A percentile compares a stretch with the other conserved stretches of the same genome.
These are phyloP conservation scores for Brotula barbata DNA, from an alignment of 2,797 vertebrate genomes.

Conservation along the genomic window DNA sequence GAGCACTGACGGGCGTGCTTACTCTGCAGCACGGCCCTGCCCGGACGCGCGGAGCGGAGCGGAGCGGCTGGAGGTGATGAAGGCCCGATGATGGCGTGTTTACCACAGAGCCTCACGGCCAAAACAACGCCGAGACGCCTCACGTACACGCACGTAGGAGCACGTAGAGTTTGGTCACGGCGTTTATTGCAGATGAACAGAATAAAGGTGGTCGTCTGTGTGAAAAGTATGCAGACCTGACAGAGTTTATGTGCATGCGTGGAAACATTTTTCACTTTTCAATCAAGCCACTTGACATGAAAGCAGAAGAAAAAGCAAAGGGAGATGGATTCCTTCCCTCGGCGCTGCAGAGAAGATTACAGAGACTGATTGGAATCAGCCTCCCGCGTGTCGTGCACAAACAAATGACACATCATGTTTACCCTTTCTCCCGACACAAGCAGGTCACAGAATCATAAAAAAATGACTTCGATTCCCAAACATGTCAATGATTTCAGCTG, in stretches of 20 bases:
- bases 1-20: conserved; percentile 36
- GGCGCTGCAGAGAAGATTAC: conserved; percentile 34
- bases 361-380: conserved; percentile 46
- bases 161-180: conserved; percentile 39
- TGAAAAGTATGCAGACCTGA: conserved; percentile 45
- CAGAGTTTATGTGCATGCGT: conserved; percentile 26
- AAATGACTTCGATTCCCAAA: conserved; percentile 35
- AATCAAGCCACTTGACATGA: conserved; percentile 53
- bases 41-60: conserved; percentile 31
- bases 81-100: conserved; percentile 47
- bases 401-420: conserved; percentile 29
- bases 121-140: conserved; percentile 30
- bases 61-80: conserved; percentile 49
- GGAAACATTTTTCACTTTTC: conserved; percentile 60
- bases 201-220: conserved; percentile 20
- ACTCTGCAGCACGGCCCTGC: conserved; percentile 33
- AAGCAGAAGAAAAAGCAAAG: conserved; percentile 48
- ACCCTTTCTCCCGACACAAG: conserved; percentile 30
- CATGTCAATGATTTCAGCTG: conserved; percentile 27
- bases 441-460: conserved; percentile 17
- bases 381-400: too few species aligned
- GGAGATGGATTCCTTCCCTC: conserved; percentile 48
- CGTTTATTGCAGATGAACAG: conserved; percentile 65
- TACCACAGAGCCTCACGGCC: conserved; percentile 39
- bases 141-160: conserved; percentile 35